Evolutionary conservation across 2,113 vertebrate species (phyloP), one percentile per base, ranked within the genome.

Genomic region (Thalassoma bifasciatum): DNA sequence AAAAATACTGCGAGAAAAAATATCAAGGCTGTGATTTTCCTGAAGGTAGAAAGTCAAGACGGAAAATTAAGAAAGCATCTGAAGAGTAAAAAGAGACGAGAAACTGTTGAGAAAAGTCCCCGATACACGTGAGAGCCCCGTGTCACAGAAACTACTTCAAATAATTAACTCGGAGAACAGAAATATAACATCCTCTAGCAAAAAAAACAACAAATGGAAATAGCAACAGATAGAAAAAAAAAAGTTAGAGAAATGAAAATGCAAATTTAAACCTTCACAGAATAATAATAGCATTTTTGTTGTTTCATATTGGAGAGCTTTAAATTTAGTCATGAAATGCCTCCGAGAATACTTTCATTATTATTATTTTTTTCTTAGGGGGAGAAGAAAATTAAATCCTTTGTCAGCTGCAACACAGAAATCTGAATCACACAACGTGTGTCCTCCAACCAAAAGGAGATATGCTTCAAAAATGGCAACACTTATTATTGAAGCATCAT

Each of bases 161-260:
- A 30, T 44, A 54, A 66, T 54, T 54, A 16, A 19, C 51, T 57
- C 5, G 36, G n/a, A 16, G 53, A 37, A 49, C 26, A 58, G 16
- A 47, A 49, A 58, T 58, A 47, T 22, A 58, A 17, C 26, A 58
- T 23, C 66, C 26, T 19, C 53, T 12, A 13, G 26, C 38, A 17
- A 37, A 30, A 69, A n/a, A n/a, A n/a, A n/a, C n/a, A n/a, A 58
- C 42, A 36, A 37, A 49, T 68, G 24, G 8, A 68, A 57, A 57
- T 21, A 47, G 19, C 37, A 17, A 12, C 4, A 22, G 23, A 30
- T 5, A 21, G 30, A 30, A 38, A 54, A 34, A 38, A 54, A 38
- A 52, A 64, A 34, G 4, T 30, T 30, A 14, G 11, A 30, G 38
- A 11, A 17, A 23, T 47, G 19, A 57, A 49, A 57, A 69, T 69